Conservation (phyloP, 2,888 invertebrate genomes). For the Oxyscelio sp. region DNA sequence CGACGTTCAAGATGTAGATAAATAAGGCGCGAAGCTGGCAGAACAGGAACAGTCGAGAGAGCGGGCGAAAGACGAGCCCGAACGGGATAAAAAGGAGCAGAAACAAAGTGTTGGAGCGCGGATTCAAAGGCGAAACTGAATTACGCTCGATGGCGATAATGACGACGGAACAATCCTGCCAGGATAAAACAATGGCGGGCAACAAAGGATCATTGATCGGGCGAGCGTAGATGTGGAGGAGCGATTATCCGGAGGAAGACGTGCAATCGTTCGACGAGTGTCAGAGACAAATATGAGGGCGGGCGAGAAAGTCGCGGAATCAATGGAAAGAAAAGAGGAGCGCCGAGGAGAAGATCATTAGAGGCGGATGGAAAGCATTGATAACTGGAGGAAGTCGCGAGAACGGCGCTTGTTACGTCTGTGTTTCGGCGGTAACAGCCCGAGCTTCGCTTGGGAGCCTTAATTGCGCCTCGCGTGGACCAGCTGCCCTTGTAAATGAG, state of each 20-base stretch:
- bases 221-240: conserved; percentile 13
- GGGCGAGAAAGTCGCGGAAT: conserved; percentile 19
- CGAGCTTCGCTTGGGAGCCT: conserved; percentile 55
- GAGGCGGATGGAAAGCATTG: conserved; percentile 37
- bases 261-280: conserved; percentile 28
- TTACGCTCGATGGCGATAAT: conserved; percentile 43
- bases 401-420: conserved; percentile 52
- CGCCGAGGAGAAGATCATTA: conserved; percentile 30
- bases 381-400: conserved; percentile 37
- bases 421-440: conserved; percentile 52
- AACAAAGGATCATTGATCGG: conserved; percentile 18
- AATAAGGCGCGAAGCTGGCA: conserved; percentile 65
- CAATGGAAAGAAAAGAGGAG: conserved; percentile 32
- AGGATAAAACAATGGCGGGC: conserved; percentile 26
- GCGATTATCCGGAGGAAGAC: conserved; percentile 24
- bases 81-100: conserved; percentile 18
- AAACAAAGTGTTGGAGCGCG: conserved; percentile 23
- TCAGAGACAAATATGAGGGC: conserved; percentile 35
- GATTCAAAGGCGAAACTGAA: conserved; percentile 45
- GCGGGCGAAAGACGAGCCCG: background rate
- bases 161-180: conserved; percentile 15
- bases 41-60: conserved; percentile 56
- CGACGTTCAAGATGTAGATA: conserved; percentile 65
- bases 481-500: conserved; percentile 65
- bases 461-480: conserved; percentile 66